phyloP scores from a whole-genome alignment of 2,888 invertebrate genomes.

The Zaprionus lineosus region DNA sequence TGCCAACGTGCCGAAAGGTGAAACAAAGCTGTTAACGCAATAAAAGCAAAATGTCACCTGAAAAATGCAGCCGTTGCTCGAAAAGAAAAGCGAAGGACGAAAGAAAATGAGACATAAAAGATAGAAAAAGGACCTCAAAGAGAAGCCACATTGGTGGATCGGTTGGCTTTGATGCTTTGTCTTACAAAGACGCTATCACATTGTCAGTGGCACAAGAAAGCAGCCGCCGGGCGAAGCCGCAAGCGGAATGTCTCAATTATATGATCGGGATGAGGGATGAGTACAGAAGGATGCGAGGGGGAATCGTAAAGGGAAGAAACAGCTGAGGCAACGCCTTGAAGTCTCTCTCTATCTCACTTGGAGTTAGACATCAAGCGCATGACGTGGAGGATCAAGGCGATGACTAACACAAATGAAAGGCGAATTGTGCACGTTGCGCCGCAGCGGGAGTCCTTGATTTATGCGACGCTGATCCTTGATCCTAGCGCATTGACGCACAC shows the following conservation, averaged over 20 bases:
- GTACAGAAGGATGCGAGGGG: background rate
- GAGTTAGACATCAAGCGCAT: slow-evolving; percentile 28
- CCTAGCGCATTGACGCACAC: slow-evolving; percentile 52
- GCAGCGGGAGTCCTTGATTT: slow-evolving; percentile 76
- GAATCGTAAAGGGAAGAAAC: slow-evolving; percentile 2
- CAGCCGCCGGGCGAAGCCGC: slow-evolving; percentile 42
- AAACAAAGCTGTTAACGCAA: slow-evolving; percentile 61
- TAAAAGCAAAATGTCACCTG: slow-evolving; percentile 69
- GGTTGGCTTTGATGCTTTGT: slow-evolving; percentile 71
- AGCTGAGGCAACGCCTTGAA: slow-evolving; percentile 37
- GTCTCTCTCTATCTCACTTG: slow-evolving; percentile 9
- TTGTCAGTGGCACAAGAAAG: slow-evolving; percentile 54
- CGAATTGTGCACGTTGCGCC: slow-evolving; percentile 65
- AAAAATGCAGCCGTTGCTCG: slow-evolving; percentile 59
- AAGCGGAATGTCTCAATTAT: slow-evolving; percentile 55
- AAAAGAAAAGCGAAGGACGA: slow-evolving; percentile 10
- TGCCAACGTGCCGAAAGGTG: slow-evolving; percentile 72
- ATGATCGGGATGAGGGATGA: background rate
- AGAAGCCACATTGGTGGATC: slow-evolving; percentile 44
- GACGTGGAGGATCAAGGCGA: slow-evolving; percentile 20
- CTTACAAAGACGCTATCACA: slow-evolving; percentile 62
- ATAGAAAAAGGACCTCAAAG: slow-evolving; percentile 25
- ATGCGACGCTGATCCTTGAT: slow-evolving; percentile 68
- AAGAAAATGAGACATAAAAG: slow-evolving; percentile 2
- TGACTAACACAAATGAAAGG: slow-evolving; percentile 56